Base-by-base conservation (phyloP, 1,140 invertebrate species). In the Limonius californicus region DNA sequence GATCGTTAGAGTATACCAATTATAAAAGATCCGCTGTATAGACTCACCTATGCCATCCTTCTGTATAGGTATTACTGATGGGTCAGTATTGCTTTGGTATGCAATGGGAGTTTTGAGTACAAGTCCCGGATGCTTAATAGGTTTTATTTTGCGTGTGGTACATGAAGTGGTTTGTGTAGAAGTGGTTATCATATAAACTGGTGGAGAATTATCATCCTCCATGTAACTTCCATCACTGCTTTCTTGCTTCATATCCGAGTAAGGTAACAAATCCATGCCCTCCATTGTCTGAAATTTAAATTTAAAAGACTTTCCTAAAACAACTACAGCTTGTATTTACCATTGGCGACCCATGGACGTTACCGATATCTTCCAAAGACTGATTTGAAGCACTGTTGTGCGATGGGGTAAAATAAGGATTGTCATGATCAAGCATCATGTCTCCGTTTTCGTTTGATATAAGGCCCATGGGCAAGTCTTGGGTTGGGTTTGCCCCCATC, bases 21-120 rank as follows among this genome's bases (percentile, higher is more conserved):
- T 27, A 27, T 27, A 27, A 27, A 27, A 27, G 3, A 27, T 27
- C 3, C 9, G 23, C 23, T n/a, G 9, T 27, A 27, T 27, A 9
- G 69, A 76, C 79, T 79, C 80, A 91, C 89, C 89, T 82, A 91
- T 91, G 69, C 90, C 90, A 80, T 92, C 89, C 77, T 87, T 87
- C 68, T 87, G 83, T 72, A 90, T 90, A 35, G 88, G 88, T 76
- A 90, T 89, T 59, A 89, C 87, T 71, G 86, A 89, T 30, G 86
- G 80, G 79, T 90, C 88, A 47, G 88, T 88, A 72, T 89, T 87
- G 63, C 88, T 85, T 68, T 89, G 87, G 77, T 90, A 91, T 30
- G 89, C 88, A 68, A 90, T 90, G 43, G 88, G 88, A 58, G 88
- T 89, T 76, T 90, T 89, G 32, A 91, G 75, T 66, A 89, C 85